A percentile compares a stretch with the other conserved stretches of the same genome.
These are phyloP conservation scores for Hyppa rectilinea DNA, from an alignment of 2,888 invertebrate genomes.

Conservation along the genomic window DNA sequence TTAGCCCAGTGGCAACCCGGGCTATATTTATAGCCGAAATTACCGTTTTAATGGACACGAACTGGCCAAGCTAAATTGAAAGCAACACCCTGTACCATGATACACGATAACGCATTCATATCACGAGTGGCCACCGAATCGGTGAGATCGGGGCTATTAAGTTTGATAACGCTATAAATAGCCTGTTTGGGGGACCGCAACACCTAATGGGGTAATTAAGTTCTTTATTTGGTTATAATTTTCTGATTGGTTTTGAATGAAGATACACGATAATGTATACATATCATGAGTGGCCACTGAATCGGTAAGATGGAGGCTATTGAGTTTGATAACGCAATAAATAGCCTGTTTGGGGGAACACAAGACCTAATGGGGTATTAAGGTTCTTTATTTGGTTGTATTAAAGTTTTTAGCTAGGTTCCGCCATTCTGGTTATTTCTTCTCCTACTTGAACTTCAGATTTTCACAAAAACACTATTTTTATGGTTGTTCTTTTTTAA, in stretches of 20 bases:
- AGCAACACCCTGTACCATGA: slow-evolving; percentile 67
- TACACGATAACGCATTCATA: slow-evolving; percentile 63
- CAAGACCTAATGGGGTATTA: slow-evolving; percentile 11
- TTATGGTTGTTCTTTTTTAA: not conserved
- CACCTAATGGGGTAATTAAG: slow-evolving; percentile 13
- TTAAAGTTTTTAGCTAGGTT: too few relatives aligned
- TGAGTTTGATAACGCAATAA: slow-evolving; percentile 62
- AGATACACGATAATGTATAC: slow-evolving; percentile 60
- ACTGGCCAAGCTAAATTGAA: slow-evolving; percentile 73
- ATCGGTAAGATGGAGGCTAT: slow-evolving; percentile 59
- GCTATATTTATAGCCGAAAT: slow-evolving; percentile 74
- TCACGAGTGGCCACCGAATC: slow-evolving; percentile 51
- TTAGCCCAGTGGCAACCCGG: slow-evolving; percentile 68
- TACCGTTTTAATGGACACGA: slow-evolving; percentile 74
- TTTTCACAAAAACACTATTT: not conserved
- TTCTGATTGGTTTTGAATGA: slow-evolving; percentile 5
- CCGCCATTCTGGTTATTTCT: not conserved
- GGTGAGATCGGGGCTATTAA: slow-evolving; percentile 60
- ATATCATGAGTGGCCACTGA: slow-evolving; percentile 52
- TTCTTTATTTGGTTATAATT: slow-evolving; percentile 10
- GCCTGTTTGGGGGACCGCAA: slow-evolving; percentile 23
- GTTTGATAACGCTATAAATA: slow-evolving; percentile 60
- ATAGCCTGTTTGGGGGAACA: slow-evolving; percentile 31
- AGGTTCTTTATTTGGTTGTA: not conserved
- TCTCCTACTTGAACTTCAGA: not conserved